Conservation (phyloP, 2,797 vertebrate species). For the Micromesistius poutassou region DNA sequence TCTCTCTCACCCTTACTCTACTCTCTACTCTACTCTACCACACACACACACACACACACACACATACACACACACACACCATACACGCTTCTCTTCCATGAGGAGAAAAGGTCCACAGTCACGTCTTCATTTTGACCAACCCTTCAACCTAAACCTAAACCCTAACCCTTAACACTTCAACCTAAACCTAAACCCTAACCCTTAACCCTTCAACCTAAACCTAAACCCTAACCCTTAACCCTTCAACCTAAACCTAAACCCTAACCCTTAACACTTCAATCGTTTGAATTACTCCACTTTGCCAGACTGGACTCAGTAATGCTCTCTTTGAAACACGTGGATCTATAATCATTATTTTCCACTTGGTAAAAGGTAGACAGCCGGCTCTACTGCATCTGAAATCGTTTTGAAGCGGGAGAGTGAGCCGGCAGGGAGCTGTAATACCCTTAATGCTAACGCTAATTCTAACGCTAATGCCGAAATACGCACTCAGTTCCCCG, state of each 20-base stretch:
- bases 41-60: too few relatives aligned
- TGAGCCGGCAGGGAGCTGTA: neutral
- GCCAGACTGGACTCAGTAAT: too few relatives aligned
- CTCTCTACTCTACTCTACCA: neutral
- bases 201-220: neutral
- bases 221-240: neutral
- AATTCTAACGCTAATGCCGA: neutral
- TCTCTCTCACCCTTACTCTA: neutral
- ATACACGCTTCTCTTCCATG: neutral
- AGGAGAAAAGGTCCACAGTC: conserved; percentile 36
- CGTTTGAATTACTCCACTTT: too few relatives aligned
- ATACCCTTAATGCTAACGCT: neutral
- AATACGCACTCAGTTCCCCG: neutral
- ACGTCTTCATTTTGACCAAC: conserved; percentile 32
- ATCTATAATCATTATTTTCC: neutral
- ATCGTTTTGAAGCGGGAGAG: neutral
- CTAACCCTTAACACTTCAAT: neutral
- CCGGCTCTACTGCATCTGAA: neutral
- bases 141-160: neutral
- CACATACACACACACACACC: neutral
- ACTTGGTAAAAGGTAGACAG: neutral
- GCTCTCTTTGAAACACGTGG: too few relatives aligned
- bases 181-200: neutral
- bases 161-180: neutral
- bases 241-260: neutral